Evolutionary conservation across 30 jellyfish, hydroid and myxozoan species (phyloP).

Genomic region (Aurelia coerulea): DNA sequence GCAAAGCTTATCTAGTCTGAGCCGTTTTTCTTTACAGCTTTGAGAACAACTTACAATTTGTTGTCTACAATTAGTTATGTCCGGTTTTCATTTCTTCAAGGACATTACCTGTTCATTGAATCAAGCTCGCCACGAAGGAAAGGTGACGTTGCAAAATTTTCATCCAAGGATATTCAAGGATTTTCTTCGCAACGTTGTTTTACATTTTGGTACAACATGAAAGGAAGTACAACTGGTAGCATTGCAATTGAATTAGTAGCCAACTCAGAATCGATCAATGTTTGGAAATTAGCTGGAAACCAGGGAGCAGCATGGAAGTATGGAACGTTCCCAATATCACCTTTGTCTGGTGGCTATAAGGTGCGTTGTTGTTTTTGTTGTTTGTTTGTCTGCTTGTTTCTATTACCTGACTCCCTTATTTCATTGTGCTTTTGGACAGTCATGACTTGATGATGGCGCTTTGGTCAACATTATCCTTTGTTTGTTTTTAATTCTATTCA

Average conservation of each 20-base stretch:
- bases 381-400: background rate
- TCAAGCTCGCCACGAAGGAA: conserved; percentile 64
- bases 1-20: too few relatives aligned
- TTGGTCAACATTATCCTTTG: too few relatives aligned
- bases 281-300: conserved; percentile 71
- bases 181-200: conserved; percentile 56
- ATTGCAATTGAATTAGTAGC: conserved; percentile 31
- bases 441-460: too few relatives aligned
- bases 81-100: conserved; percentile 3
- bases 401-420: background rate
- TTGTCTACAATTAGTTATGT: too few relatives aligned
- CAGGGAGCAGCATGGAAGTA: conserved; percentile 75
- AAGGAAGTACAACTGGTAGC: conserved; percentile 74
- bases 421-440: too few relatives aligned
- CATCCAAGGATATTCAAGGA: conserved; percentile 41
- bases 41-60: too few relatives aligned
- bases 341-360: conserved; percentile 39
- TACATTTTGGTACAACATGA: conserved; percentile 76
- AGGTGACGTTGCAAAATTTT: conserved; percentile 66
- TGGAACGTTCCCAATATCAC: conserved; percentile 60
- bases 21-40: too few relatives aligned
- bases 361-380: conserved; percentile 3
- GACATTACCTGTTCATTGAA: conserved; percentile 71
- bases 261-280: background rate
- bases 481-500: too few relatives aligned